Percentiles rank a stretch among this genome's conserved stretches.
Evolutionary conservation across 2,113 vertebrate genomes (phyloP).

Genomic region (Crotophaga sulcirostris): DNA sequence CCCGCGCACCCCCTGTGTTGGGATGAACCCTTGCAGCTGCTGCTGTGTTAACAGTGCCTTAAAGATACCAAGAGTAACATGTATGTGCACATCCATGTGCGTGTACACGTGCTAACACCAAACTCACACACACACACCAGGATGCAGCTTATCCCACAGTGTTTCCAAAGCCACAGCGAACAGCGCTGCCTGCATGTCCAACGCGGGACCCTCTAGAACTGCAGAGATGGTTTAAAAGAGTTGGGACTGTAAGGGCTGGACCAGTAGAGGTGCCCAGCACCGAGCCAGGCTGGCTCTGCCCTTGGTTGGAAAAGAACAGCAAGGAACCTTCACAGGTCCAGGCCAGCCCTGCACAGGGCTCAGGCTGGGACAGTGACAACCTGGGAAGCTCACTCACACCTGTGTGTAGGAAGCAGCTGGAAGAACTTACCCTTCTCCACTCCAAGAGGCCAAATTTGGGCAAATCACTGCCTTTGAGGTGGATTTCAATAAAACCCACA

Average conservation of each 20-base stretch:
- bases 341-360: not conserved
- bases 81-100: too few relatives aligned
- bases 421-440: not conserved
- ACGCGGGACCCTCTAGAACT: not conserved
- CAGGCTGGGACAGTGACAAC: accelerated
- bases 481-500: not conserved
- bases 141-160: not conserved
- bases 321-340: not conserved
- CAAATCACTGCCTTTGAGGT: not conserved
- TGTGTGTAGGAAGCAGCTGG: accelerated
- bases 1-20: not conserved
- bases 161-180: not conserved
- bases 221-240: not conserved
- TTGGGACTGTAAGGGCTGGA: not conserved
- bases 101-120: accelerated
- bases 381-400: not conserved
- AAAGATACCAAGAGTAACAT: not conserved
- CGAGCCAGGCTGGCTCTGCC: not conserved
- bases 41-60: too few relatives aligned
- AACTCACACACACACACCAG: accelerated
- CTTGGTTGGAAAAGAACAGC: not conserved
- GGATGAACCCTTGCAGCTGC: accelerated
- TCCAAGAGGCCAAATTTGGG: not conserved
- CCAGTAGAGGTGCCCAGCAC: accelerated
- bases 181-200: accelerated